Evolutionary conservation across 2,888 invertebrate species (phyloP), one percentile per base, ranked within the genome.

Genomic region (Rutpela maculata): DNA sequence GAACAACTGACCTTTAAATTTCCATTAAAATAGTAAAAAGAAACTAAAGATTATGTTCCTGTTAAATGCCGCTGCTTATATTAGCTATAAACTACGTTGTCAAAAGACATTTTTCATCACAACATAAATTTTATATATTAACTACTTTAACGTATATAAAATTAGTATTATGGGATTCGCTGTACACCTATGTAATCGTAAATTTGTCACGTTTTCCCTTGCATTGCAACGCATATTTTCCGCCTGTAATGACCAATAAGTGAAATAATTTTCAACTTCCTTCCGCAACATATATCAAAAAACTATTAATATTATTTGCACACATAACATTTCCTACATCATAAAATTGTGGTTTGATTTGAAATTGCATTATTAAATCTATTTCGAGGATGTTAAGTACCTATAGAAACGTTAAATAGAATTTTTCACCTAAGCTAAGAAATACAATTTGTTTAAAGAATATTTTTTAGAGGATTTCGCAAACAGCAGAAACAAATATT

Each of bases 1-100:
- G 35, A 9, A 35, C 19, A 50, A 67, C 15, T 50, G 56, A 31
- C 67, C 26, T 67, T 67, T 19, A 67, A 4, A 11, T 67, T 55
- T 15, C 50, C 26, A 50, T 50, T 67, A 67, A 65, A 67, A 50
- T 67, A 67, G 67, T 67, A 55, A 67, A 67, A 67, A 67, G 55
- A 55, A 67, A 67, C 50, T 22, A 17, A 43, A 17, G 31, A 50
- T 19, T 26, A 50, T 12, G 22, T 17, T n/a, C 67, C 9, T 38
- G 67, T 22, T 19, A 67, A 50, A 50, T 26, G 55, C 67, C 67
- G 67, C n/a, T 43, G 19, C 15, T 19, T 55, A 17, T 19, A 67
- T 22, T 22, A 22, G 10, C 67, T 26, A 67, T 67, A 67, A 67
- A 67, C 15, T 38, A 67, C 15, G 22, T 22, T 55, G 67, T 67